Evolutionary conservation across 2,888 invertebrate genomes (phyloP).

Genomic region (Eupithecia centaureata): DNA sequence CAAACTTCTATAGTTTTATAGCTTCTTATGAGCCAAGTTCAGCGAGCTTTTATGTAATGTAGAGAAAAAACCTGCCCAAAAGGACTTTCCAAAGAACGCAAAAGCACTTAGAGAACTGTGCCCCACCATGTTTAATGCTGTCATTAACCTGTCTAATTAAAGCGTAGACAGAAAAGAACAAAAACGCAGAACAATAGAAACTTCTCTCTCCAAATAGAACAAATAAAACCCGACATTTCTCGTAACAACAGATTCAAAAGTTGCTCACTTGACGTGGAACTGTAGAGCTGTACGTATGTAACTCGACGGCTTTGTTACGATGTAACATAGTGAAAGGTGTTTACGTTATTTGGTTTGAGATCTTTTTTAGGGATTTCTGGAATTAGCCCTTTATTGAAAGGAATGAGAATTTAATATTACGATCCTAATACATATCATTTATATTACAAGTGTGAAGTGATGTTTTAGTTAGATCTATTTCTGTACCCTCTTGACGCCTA

Average conservation of each 20-base stretch:
- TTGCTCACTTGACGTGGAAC: slow-evolving; percentile 21
- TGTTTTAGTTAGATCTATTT: too few species aligned
- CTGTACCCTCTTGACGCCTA: too few species aligned
- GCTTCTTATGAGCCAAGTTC: neutral
- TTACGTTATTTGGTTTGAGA: neutral
- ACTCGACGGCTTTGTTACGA: neutral
- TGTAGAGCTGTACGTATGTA: slow-evolving; percentile 8
- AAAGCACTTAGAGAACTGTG: neutral
- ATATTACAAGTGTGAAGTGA: too few species aligned
- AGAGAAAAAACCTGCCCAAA: neutral
- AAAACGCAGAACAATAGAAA: slow-evolving; percentile 20
- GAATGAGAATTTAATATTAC: neutral
- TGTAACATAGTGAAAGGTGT: slow-evolving; percentile 1
- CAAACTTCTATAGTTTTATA: too few species aligned
- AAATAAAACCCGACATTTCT: slow-evolving; percentile 15
- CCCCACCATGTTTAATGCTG: neutral
- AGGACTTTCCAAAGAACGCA: neutral
- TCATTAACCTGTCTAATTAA: slow-evolving; percentile 12
- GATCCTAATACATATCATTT: too few species aligned
- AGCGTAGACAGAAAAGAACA: slow-evolving; percentile 5
- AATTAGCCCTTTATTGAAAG: neutral
- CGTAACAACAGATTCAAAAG: slow-evolving; percentile 22
- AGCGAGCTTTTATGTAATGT: neutral
- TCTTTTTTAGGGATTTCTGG: neutral
- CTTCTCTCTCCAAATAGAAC: slow-evolving; percentile 3